These are phyloP conservation scores for Mechanitis mazaeus DNA, from an alignment of 2,888 invertebrate genomes.

Conservation along the genomic window DNA sequence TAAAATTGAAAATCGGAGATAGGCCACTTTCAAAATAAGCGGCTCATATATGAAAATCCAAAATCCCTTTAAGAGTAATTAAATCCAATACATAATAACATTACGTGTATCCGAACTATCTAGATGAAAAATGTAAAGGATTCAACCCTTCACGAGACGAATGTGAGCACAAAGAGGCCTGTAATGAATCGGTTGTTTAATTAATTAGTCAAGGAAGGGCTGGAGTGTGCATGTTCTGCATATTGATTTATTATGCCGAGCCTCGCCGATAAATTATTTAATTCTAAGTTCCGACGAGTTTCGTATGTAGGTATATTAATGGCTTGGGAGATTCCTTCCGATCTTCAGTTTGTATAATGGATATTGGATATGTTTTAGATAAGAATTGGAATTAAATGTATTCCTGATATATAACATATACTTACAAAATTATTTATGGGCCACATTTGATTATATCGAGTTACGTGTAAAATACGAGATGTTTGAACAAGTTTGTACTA, in stretches of 20 bases:
- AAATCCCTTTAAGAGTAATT: slow-evolving; percentile 4
- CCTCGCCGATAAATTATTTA: slow-evolving; percentile 72
- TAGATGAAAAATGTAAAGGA: slow-evolving; percentile 34
- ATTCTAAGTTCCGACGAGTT: slow-evolving; percentile 66
- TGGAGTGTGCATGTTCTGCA: slow-evolving; percentile 70
- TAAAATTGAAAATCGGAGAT: too few species aligned
- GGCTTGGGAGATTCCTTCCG: slow-evolving; percentile 23
- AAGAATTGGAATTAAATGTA: not conserved
- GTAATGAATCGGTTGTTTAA: slow-evolving; percentile 87
- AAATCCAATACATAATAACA: slow-evolving; percentile 17
- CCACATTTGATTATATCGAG: too few species aligned
- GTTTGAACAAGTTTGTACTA: too few species aligned
- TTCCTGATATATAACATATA: too few species aligned
- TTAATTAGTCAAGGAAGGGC: slow-evolving; percentile 81
- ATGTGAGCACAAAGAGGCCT: slow-evolving; percentile 74
- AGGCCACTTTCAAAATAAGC: too few species aligned
- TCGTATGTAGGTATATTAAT: slow-evolving; percentile 34
- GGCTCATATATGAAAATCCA: not conserved
- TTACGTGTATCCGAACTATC: slow-evolving; percentile 22
- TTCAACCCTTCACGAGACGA: slow-evolving; percentile 63
- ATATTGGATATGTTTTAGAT: slow-evolving; percentile 1
- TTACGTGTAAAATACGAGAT: too few species aligned
- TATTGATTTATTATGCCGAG: slow-evolving; percentile 74
- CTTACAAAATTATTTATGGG: too few species aligned
- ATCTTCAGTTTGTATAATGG: slow-evolving; percentile 12